phyloP scores from a whole-genome alignment of 1,140 invertebrate species.

The Drosophila cardini region DNA sequence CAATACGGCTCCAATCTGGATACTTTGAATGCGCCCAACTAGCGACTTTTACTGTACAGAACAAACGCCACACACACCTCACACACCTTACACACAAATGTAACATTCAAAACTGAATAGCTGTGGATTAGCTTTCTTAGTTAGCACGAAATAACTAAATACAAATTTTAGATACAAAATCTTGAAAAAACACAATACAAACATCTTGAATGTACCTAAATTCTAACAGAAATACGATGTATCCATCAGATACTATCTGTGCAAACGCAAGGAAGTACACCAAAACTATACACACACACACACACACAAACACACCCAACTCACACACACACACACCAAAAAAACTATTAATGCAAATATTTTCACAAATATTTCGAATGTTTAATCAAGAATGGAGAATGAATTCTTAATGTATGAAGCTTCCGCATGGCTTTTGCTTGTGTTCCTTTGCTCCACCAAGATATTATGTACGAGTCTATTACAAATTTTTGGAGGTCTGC shows the following conservation, averaged over 20 bases:
- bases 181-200: constrained; percentile 34
- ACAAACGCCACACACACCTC: neutral
- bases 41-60: constrained; percentile 2
- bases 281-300: constrained; percentile 23
- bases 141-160: constrained; percentile 40
- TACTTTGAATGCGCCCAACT: constrained; percentile 77
- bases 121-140: constrained; percentile 47
- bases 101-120: constrained; percentile 2
- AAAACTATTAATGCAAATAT: constrained; percentile 46
- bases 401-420: constrained; percentile 45
- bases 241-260: neutral
- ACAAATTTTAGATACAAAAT: constrained; percentile 18
- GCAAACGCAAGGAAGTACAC: constrained; percentile 33
- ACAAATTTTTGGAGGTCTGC: constrained; percentile 36
- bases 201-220: constrained; percentile 58
- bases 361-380: constrained; percentile 55
- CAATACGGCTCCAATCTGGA: constrained; percentile 85
- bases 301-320: constrained; percentile 16
- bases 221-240: constrained; percentile 38
- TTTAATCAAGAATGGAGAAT: constrained; percentile 38
- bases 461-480: constrained; percentile 59
- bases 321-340: constrained; percentile 26
- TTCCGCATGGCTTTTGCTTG: constrained; percentile 75
- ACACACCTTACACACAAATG: constrained; percentile 3
- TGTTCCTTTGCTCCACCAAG: constrained; percentile 73